A percentile compares a stretch with the other conserved stretches of the same genome.
Conservation (phyloP, 2,113 vertebrate species). For the Lamprologus ornatipinnis region DNA sequence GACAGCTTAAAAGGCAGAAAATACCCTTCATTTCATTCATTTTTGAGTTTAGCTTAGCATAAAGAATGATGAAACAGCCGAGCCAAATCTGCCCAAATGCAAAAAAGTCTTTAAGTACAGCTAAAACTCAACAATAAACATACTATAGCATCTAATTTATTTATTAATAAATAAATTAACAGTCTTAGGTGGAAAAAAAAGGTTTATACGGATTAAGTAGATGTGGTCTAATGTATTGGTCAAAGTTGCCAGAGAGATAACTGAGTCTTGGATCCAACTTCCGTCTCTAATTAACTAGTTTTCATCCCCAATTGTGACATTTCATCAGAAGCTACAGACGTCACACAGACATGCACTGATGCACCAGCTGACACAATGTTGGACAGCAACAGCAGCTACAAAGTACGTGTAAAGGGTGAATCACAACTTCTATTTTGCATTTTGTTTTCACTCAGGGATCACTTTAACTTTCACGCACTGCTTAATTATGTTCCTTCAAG, state of each 20-base stretch:
- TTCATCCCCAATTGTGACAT: background rate
- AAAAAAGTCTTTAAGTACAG: background rate
- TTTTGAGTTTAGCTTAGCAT: background rate
- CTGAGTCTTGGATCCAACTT: background rate
- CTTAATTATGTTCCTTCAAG: background rate
- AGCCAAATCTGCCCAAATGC: background rate
- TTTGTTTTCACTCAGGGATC: background rate
- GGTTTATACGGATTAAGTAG: background rate
- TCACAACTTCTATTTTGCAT: background rate
- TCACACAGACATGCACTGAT: background rate
- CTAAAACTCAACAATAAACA: background rate
- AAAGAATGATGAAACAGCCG: background rate
- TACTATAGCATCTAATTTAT: background rate
- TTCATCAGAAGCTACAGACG: background rate
- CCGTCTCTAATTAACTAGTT: background rate
- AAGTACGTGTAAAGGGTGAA: fast-evolving
- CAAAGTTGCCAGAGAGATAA: background rate
- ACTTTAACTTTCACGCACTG: background rate
- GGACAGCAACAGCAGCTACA: background rate
- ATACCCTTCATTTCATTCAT: background rate
- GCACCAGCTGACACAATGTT: background rate
- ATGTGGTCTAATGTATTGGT: fast-evolving
- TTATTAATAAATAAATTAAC: background rate
- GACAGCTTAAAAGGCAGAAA: background rate
- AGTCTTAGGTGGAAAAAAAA: background rate